Conservation (phyloP, 2,797 vertebrate species). For the Acrossocheilus wenchowensis region DNA sequence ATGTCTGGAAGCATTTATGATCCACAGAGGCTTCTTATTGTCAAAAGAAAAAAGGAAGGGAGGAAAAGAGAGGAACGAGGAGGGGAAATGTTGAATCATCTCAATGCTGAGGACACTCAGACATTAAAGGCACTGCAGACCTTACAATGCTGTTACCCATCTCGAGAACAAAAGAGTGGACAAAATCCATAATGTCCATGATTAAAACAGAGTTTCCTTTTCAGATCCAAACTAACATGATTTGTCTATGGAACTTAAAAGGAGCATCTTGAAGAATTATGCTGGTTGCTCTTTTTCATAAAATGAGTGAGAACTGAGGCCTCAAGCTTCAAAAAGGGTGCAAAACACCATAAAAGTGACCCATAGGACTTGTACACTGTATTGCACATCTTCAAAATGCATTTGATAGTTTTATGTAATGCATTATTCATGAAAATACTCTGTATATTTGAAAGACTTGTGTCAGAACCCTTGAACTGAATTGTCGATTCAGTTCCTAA, state of each 20-base stretch:
- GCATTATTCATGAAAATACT: neutral
- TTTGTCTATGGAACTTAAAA: slow-evolving; percentile 5
- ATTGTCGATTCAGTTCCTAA: neutral
- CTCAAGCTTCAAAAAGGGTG: neutral
- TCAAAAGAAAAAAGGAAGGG: slow-evolving; percentile 46
- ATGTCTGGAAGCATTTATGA: slow-evolving; percentile 77
- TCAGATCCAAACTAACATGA: neutral
- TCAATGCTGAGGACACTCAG: slow-evolving; percentile 39
- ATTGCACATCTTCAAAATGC: neutral
- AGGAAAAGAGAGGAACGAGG: slow-evolving; percentile 48
- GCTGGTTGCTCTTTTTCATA: neutral
- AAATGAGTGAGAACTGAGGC: neutral
- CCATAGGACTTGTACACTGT: neutral
- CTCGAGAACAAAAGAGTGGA: slow-evolving; percentile 5
- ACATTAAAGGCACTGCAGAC: slow-evolving; percentile 63
- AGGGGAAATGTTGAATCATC: slow-evolving; percentile 57
- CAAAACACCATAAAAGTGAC: neutral
- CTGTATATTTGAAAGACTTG: neutral
- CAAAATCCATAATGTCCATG: slow-evolving; percentile 30
- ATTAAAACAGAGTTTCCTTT: slow-evolving; percentile 34
- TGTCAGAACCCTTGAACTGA: neutral
- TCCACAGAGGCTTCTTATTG: slow-evolving; percentile 63
- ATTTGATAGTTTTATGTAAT: neutral
- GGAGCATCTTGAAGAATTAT: neutral
- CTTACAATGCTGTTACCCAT: slow-evolving; percentile 29